Evolutionary conservation across 1,140 invertebrate genomes (phyloP).

Genomic region (Paracyclopina nana): DNA sequence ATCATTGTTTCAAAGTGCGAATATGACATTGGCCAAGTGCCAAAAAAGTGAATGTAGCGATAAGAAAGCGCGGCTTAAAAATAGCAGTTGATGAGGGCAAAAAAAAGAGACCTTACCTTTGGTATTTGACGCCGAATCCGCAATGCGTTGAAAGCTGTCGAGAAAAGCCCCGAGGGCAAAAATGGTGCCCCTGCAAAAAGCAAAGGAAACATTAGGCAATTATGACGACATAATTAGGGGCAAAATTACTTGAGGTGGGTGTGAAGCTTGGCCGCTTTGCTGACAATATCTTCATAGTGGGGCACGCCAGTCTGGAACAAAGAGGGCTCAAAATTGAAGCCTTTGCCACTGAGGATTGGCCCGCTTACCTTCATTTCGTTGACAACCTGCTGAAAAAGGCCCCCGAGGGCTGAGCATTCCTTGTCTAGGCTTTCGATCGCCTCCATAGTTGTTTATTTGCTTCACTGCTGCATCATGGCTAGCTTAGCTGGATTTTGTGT

Average conservation of each 20-base stretch:
- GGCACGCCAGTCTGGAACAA: not conserved
- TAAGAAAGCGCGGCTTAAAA: too few species aligned
- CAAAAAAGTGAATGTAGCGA: too few species aligned
- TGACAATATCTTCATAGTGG: not conserved
- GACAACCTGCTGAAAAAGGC: constrained; percentile 1
- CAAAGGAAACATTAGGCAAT: not conserved
- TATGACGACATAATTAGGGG: not conserved
- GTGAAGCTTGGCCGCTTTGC: not conserved
- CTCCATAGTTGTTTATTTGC: constrained; percentile 6
- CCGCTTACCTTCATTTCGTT: constrained; percentile 15
- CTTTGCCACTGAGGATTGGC: not conserved
- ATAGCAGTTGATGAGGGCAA: too few species aligned
- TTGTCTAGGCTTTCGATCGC: constrained; percentile 1
- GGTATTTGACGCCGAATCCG: not conserved
- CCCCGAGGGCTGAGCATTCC: constrained; percentile 9
- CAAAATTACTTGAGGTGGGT: not conserved
- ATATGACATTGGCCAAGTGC: too few species aligned
- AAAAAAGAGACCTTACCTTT: too few species aligned
- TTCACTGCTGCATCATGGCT: too few species aligned
- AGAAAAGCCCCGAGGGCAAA: not conserved
- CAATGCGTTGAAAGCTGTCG: not conserved
- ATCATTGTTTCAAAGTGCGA: too few species aligned
- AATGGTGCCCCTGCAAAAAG: not conserved
- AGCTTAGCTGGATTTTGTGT: too few species aligned
- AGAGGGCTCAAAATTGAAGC: not conserved